Evolutionary conservation across 2,113 vertebrate genomes (phyloP), one percentile per base, ranked within the genome.

Genomic region (Nycticebus coucang): DNA sequence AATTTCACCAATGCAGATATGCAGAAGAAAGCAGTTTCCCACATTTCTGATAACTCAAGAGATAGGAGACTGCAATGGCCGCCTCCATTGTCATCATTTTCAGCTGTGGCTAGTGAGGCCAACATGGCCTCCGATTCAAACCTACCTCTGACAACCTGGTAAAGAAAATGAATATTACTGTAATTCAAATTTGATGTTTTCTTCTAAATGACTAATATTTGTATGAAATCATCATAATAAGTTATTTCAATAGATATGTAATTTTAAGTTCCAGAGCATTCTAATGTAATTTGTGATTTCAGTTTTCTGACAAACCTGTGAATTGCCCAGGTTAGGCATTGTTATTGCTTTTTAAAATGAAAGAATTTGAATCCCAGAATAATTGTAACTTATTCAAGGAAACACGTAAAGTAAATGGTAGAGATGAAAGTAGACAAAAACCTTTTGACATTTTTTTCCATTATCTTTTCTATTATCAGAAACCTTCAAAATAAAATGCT

Each of bases 231-330:
- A 85, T 37, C 17, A 57, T 26, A 87, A 89, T 91, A 92, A 87
- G 92, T 85, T 14, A 91, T 6, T 91, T 88, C 59, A 24, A 62
- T 8, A 24, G 45, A 57, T 19, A 87, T 66, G 12, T 26, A 78
- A 96, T 35, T 81, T 95, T 85, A 71, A 72, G 2, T 91, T 94
- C 57, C 41, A 86, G 9, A 88, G 37, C 35, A 66, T 37, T 66
- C 60, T 37, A 55, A 60, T n/a, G 0, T 33, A 87, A 64, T 45
- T 57, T 35, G 30, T 68, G 5, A 57, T 55, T 71, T 75, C 26
- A 64, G 8, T 41, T 83, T 93, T 78, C 30, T 50, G 66, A 33
- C 4, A 80, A 45, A 50, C 14, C 10, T 18, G 6, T 37, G 6
- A 78, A 45, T 62, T 62, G 1, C 26, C 4, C 66, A 24, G 74